These are phyloP conservation scores for Gavialis gangeticus DNA, from an alignment of 2,113 vertebrate genomes.

Conservation along the genomic window DNA sequence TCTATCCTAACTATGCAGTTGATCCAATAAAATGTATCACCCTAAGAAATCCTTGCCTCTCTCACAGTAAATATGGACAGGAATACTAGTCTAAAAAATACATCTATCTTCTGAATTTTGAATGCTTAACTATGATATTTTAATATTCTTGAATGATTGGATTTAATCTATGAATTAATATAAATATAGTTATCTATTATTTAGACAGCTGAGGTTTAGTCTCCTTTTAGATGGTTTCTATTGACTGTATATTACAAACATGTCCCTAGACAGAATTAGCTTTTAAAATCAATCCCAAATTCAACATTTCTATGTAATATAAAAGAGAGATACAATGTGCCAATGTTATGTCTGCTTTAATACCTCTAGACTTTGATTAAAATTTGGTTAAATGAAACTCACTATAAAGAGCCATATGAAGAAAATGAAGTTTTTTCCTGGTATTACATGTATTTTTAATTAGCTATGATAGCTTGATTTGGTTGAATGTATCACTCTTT, in stretches of 20 bases:
- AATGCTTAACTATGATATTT: neutral
- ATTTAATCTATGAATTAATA: neutral
- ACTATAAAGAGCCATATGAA: neutral
- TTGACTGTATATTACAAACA: neutral
- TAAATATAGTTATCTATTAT: neutral
- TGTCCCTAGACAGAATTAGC: neutral
- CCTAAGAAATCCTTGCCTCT: too few species aligned
- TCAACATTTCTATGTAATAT: neutral
- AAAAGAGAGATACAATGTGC: neutral
- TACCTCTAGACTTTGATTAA: conserved; percentile 10
- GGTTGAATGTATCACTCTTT: neutral
- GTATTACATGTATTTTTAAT: neutral
- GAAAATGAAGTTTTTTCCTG: conserved; percentile 6
- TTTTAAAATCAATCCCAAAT: neutral
- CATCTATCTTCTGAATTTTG: neutral
- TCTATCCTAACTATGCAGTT: too few species aligned
- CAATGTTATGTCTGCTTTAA: neutral
- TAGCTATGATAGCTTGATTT: neutral
- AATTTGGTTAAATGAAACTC: conserved; percentile 12
- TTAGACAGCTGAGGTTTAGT: neutral
- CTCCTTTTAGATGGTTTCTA: neutral
- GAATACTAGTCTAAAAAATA: neutral
- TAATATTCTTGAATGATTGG: neutral
- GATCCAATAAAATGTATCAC: too few species aligned
- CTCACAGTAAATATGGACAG: neutral